Percentiles rank a stretch among this genome's conserved stretches.
Conservation (phyloP, 1,140 invertebrate genomes). For the Macrocentrus cingulum region DNA sequence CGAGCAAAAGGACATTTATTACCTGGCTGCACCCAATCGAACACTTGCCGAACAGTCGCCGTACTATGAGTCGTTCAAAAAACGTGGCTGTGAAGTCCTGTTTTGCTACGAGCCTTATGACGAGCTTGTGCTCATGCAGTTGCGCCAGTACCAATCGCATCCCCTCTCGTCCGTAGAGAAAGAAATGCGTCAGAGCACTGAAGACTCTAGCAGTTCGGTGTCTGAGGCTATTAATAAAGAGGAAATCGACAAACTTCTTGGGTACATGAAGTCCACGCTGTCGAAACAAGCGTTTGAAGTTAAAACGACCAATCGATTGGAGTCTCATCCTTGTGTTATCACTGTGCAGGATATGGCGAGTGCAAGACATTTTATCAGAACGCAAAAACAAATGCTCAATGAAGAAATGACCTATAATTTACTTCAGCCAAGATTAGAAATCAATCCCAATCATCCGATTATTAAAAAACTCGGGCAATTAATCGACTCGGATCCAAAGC, state of each 20-base stretch:
- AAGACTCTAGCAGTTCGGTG: constrained; percentile 61
- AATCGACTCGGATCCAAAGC: constrained; percentile 71
- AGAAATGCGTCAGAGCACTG: constrained; percentile 80
- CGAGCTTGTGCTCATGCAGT: constrained; percentile 90
- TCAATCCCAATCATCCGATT: constrained; percentile 91
- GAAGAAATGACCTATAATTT: constrained; percentile 85
- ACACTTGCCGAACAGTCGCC: constrained; percentile 88
- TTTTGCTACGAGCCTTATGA: constrained; percentile 96
- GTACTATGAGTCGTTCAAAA: constrained; percentile 90
- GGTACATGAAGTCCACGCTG: constrained; percentile 76
- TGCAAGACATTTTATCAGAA: constrained; percentile 90
- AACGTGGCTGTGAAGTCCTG: constrained; percentile 85
- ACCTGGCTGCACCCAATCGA: constrained; percentile 90
- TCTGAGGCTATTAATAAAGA: constrained; percentile 68
- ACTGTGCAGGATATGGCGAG: constrained; percentile 96
- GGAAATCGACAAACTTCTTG: constrained; percentile 75
- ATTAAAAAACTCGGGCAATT: constrained; percentile 86
- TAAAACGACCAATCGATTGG: constrained; percentile 80
- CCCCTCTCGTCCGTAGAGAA: constrained; percentile 89
- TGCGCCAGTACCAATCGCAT: constrained; percentile 80
- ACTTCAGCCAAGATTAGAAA: constrained; percentile 88
- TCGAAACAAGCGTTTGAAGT: constrained; percentile 78
- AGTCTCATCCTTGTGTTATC: constrained; percentile 89
- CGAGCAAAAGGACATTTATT: constrained; percentile 88
- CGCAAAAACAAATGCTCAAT: constrained; percentile 80